These are phyloP conservation scores for Temnothorax ravouxi DNA, from an alignment of 2,888 invertebrate genomes.

Conservation along the genomic window DNA sequence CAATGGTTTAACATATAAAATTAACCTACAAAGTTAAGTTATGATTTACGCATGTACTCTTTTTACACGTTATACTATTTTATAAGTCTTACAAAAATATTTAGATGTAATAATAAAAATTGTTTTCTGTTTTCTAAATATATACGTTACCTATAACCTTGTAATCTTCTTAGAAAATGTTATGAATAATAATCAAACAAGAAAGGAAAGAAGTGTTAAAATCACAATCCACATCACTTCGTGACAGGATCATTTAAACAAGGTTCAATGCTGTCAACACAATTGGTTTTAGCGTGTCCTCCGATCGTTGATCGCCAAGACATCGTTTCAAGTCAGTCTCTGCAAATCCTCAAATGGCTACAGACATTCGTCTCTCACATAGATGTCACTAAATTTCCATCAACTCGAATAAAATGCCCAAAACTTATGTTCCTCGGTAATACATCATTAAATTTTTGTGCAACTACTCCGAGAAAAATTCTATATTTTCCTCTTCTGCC, in stretches of 20 bases:
- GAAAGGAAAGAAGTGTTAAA: not conserved
- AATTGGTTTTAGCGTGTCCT: not conserved
- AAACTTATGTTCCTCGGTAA: not conserved
- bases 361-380: not conserved
- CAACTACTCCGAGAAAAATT: not conserved
- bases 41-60: not conserved
- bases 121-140: not conserved
- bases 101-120: not conserved
- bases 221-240: not conserved
- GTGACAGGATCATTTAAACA: not conserved
- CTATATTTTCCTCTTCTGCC: not conserved
- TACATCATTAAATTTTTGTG: not conserved
- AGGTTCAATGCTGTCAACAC: not conserved
- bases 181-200: too few relatives aligned
- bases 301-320: not conserved
- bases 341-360: not conserved
- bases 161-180: too few relatives aligned
- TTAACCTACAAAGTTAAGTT: constrained; percentile 9
- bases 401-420: not conserved
- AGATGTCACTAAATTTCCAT: not conserved
- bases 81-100: not conserved
- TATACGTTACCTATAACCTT: not conserved
- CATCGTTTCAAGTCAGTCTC: not conserved
- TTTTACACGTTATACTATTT: not conserved
- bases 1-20: not conserved